Conservation (phyloP, 2,113 vertebrate species). For the Rhinopithecus roxellana region DNA sequence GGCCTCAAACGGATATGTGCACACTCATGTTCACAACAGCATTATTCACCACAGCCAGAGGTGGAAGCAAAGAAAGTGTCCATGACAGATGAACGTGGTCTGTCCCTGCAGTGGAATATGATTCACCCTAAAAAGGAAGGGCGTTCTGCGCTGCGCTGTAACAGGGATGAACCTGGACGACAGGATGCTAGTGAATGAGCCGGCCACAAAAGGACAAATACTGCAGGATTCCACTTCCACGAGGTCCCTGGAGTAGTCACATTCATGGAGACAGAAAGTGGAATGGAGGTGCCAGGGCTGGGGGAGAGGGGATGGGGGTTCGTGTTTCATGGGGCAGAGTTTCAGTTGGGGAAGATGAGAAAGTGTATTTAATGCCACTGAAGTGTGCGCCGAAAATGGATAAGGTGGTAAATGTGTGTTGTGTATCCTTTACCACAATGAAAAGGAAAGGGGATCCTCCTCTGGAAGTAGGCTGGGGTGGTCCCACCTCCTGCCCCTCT, state of each 20-base stretch:
- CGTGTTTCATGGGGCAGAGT: not conserved
- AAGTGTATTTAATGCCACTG: not conserved
- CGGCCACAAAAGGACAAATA: rapidly evolving
- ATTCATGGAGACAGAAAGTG: no score
- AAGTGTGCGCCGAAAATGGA: not conserved
- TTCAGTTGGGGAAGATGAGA: not conserved
- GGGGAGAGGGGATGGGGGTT: rapidly evolving
- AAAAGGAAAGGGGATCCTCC: not conserved
- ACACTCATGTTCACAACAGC: not conserved
- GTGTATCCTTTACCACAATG: not conserved
- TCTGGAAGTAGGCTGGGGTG: not conserved
- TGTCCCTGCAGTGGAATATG: not conserved
- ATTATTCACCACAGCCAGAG: not conserved
- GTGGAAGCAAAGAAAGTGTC: not conserved
- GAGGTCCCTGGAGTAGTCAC: not conserved
- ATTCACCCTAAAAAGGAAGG: not conserved
- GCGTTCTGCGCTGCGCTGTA: rapidly evolving
- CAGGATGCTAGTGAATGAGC: not conserved
- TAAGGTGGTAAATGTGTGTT: not conserved
- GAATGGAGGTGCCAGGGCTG: not conserved
- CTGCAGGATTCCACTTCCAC: rapidly evolving
- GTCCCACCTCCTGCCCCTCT: no score
- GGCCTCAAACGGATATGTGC: not conserved
- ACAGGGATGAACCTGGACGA: rapidly evolving
- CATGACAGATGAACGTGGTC: not conserved